Evolutionary conservation across 2,888 invertebrate genomes (phyloP), one percentile per base, ranked within the genome.

Genomic region (Patella pellucida): DNA sequence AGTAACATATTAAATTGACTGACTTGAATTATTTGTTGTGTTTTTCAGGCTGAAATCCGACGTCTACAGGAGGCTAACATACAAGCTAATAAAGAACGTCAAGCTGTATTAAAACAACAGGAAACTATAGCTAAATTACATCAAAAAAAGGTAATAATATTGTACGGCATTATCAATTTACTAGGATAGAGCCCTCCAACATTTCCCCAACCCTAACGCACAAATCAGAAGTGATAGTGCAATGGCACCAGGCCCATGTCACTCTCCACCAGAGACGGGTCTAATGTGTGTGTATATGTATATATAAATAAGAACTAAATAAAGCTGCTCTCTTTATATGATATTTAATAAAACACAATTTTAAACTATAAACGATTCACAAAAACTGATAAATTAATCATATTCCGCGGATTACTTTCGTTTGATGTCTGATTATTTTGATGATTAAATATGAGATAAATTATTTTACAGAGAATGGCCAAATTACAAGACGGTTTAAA

Each of bases 1-100:
- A 41, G 31, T 41, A 41, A 41, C 31, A 31, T 31, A 2, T 31
- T 31, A 31, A 31, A 31, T 31, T 31, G 31, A 31, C 31, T 31
- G 31, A 31, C 31, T 31, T 41, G 9, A 41, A 9, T 41, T 41
- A 9, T 41, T 41, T 41, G 9, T 52, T 76, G 27, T 27, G 67
- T 52, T 71, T n/a, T 70, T n/a, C 82, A 94, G 84, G 93, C 94
- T 79, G 94, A 94, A 89, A 94, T 95, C 89, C 93, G 93, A 89
- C 93, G 93, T 4, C 82, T 90, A 75, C 82, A 87, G 76, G 90
- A 90, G 79, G 86, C 88, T 77, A 84, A 89, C 73, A 81, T 85
- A 68, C 81, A 85, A 56, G 89, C 90, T 5, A 87, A 86, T 51
- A 81, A 85, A 74, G 89, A 90, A 72, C 75, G 89, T 52, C 88